These are phyloP conservation scores for Hydractinia echinata DNA, from an alignment of 30 jellyfish, hydroid and myxozoan species.

Conservation along the genomic window DNA sequence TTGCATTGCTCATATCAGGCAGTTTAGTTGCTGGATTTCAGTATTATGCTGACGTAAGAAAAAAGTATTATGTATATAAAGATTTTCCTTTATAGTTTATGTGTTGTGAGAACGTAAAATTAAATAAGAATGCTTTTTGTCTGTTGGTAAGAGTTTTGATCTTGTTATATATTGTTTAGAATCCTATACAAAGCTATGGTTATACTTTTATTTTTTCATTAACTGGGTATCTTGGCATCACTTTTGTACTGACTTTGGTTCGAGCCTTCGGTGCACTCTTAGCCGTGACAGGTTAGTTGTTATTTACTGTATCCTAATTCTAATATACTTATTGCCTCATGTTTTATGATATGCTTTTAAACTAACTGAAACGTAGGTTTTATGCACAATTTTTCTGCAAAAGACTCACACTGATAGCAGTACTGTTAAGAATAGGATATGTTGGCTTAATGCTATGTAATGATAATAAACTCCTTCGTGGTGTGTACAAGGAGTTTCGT, in stretches of 20 bases:
- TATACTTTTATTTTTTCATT: conserved; percentile 65
- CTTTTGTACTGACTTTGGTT: conserved; percentile 69
- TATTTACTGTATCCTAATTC: too few species aligned
- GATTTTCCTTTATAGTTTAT: not conserved
- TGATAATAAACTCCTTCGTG: too few species aligned
- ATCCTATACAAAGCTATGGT: conserved; percentile 65
- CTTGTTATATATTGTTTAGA: conserved; percentile 24
- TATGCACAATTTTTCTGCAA: too few species aligned
- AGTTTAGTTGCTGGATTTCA: conserved; percentile 52
- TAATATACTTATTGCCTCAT: too few species aligned
- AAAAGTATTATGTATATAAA: not conserved
- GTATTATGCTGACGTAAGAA: conserved; percentile 49
- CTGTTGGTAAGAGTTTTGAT: not conserved
- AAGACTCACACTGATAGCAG: too few species aligned
- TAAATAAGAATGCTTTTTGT: not conserved
- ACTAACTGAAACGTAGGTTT: too few species aligned
- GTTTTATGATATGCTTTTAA: too few species aligned
- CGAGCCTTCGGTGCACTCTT: conserved; percentile 79
- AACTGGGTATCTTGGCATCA: conserved; percentile 78
- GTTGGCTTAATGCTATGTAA: too few species aligned
- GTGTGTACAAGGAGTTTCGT: too few species aligned
- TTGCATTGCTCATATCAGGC: conserved; percentile 48
- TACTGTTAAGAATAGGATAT: too few species aligned
- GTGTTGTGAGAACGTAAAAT: not conserved
- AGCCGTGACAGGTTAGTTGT: conserved; percentile 66